Base-by-base conservation (phyloP, 2,113 vertebrate genomes). In the Apus apus region DNA sequence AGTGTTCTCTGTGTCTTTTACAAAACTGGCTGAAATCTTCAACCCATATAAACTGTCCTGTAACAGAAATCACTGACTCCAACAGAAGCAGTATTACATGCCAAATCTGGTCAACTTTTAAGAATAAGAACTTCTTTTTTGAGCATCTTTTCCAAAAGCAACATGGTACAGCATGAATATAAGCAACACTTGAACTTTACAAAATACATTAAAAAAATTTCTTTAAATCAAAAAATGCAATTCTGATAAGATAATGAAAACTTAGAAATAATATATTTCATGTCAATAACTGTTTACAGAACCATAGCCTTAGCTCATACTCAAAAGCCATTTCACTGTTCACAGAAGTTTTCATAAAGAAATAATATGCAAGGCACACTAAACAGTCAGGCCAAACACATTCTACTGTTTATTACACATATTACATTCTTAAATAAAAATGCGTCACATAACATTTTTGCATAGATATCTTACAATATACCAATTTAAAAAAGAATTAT, bases 381-480 rank as follows among this genome's bases (percentile, higher is more conserved):
- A 91, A 98, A 92, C 87, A 94, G 97, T 98, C 94, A 95, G 97
- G 97, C 98, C 98, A 98, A 98, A 98, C 98, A 99, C 99, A 98
- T 99, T 99, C 99, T 99, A 99, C 99, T 98, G 99, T 99, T 99
- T 99, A 99, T 99, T 99, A 99, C 99, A 99, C 99, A 98, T 99
- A 99, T 98, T 99, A 99, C 99, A 99, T 99, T 99, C 99, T 99
- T 99, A 99, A 99, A 99, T 99, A 99, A 99, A 99, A 99, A 99
- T 98, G 98, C 99, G 99, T 99, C 99, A 99, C 99, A 98, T 98
- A 99, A 99, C 99, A 99, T 99, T 99, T 99, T 99, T 99, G 99
- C 99, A 99, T 99, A 99, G 99, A 99, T 99, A 99, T 99, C 99
- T 99, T 99, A 99, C 99, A 99, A 99, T 99, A 99, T 99, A 99